phyloP scores from a whole-genome alignment of 2,797 vertebrate species.

The Pipistrellus pygmaeus region DNA sequence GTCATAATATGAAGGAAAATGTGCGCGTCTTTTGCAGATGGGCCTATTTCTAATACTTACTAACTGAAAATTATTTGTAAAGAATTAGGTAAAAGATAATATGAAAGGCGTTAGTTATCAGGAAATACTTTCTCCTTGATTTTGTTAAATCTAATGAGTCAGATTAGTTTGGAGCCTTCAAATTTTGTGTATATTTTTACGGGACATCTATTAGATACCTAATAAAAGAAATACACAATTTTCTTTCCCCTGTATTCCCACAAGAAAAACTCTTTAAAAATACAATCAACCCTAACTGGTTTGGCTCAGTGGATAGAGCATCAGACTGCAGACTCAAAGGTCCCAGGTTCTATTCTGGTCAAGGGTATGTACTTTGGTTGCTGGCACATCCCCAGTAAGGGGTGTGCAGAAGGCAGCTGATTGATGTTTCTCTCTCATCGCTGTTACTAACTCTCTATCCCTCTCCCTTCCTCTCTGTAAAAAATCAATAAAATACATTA shows the following conservation, averaged over 20 bases:
- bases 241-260: background rate
- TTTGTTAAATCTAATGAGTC: constrained; percentile 90
- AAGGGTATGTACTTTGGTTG: too few relatives aligned
- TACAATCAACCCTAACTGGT: background rate
- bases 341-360: too few relatives aligned
- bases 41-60: constrained; percentile 81
- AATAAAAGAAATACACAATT: background rate
- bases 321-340: too few relatives aligned
- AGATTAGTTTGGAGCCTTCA: constrained; percentile 60
- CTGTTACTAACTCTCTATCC: too few relatives aligned
- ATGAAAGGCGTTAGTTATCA: constrained; percentile 88
- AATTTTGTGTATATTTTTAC: constrained; percentile 31
- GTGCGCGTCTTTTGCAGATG: constrained; percentile 73
- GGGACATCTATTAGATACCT: constrained; percentile 8
- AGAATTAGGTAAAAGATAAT: constrained; percentile 87
- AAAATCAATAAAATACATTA: too few relatives aligned
- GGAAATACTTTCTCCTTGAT: constrained; percentile 92
- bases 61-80: constrained; percentile 84
- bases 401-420: too few relatives aligned
- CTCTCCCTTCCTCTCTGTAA: too few relatives aligned
- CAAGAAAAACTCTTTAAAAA: constrained; percentile 25
- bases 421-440: too few relatives aligned
- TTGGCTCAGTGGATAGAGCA: too few relatives aligned
- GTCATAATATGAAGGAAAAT: constrained; percentile 72
- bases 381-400: too few relatives aligned